phyloP scores from a whole-genome alignment of 2,888 invertebrate species.

The Alloscopus bannaensis region DNA sequence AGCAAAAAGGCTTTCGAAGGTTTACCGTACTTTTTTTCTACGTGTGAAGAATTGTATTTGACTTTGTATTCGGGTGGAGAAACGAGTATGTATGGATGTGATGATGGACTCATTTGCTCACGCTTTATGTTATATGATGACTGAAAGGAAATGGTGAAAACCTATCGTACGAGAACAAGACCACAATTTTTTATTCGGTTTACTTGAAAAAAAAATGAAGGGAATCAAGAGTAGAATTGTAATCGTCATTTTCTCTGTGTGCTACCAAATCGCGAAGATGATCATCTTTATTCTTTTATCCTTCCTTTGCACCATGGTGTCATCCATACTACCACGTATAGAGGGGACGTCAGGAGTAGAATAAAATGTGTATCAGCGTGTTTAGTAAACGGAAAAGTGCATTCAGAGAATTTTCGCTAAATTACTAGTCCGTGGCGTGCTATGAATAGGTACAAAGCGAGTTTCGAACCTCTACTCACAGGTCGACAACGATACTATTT shows the following conservation, averaged over 20 bases:
- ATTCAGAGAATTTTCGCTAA: conserved; percentile 33
- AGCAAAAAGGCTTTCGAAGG: too few species aligned
- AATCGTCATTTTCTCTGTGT: not conserved
- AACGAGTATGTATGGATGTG: too few species aligned
- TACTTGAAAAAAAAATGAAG: not conserved
- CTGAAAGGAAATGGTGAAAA: too few species aligned
- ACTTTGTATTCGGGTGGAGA: too few species aligned
- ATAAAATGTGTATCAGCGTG: not conserved
- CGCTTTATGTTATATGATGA: not conserved
- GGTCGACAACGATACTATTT: conserved; percentile 41
- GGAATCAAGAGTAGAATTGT: conserved; percentile 19
- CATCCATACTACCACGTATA: not conserved
- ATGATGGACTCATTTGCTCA: not conserved
- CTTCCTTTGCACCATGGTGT: not conserved
- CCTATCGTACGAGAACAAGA: not conserved
- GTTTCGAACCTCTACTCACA: not conserved
- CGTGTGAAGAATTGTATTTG: too few species aligned
- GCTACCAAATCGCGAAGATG: too few species aligned
- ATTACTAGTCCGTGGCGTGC: conserved; percentile 7
- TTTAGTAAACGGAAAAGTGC: conserved; percentile 46
- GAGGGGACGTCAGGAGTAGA: not conserved
- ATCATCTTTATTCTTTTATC: not conserved
- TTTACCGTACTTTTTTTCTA: too few species aligned
- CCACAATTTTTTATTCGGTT: not conserved
- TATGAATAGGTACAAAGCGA: not conserved